Base-by-base conservation (phyloP, 1,140 invertebrate species). In the Drosophila pachea region DNA sequence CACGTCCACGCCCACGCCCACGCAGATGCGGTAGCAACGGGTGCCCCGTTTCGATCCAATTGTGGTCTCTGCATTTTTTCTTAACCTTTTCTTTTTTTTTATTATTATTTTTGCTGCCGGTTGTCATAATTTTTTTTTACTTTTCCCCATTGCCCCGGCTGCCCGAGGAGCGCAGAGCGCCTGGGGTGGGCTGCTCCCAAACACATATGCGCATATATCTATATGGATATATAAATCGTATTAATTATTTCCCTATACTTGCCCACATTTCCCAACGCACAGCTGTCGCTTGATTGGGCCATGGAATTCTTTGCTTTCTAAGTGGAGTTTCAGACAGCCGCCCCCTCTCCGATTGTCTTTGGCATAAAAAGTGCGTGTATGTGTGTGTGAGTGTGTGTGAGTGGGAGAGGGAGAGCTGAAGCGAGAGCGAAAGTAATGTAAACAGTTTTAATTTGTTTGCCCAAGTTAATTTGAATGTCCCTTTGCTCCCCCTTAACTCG, bases 41-140 rank as follows among this genome's bases (percentile, higher is more conserved):
- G 35, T 67, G 22, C 29, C 62, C 50, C 33, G 32, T 40, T 36
- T 32, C 53, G 38, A 68, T 77, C 47, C 47, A 52, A 66, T 73
- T 78, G 71, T 54, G 67, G 71, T 67, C 56, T 43, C 45, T 73
- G 36, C 65, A 65, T 69, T 83, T 61, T 82, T 83, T 73, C 79
- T 65, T 69, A 11, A 68, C 68, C 35, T 68, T 79, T 84, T 83
- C n/a, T n/a, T n/a, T n/a, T n/a, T n/a, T n/a, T n/a, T n/a, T n/a
- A n/a, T 84, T 84, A 78, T 84, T 71, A 69, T 69, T 70, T 71
- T 59, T 38, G 12, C 49, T 52, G 48, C 50, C 49, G 76, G 53
- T 76, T 76, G 79, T 79, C 79, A 84, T 84, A 84, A 74, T 84
- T 84, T 86, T 86, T 86, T 79, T 83, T 83, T 84, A 83, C 73